Conservation (phyloP, 2,797 vertebrate genomes). For the Sebastes nivosus region DNA sequence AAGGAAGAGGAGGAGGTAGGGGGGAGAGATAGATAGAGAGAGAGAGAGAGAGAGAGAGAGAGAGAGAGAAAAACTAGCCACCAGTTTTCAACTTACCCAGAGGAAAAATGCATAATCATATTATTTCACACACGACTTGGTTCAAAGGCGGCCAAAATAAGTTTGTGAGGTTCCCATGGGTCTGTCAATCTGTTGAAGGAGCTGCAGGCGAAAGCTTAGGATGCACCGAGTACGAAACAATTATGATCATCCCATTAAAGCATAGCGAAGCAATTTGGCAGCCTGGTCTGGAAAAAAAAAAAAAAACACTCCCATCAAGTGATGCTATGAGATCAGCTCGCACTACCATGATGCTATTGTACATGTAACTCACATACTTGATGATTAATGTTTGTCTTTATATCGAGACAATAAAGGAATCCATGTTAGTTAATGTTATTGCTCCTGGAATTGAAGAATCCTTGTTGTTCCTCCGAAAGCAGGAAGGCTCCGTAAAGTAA, state of each 20-base stretch:
- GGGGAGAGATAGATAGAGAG: not conserved
- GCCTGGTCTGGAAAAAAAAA: conserved; percentile 54
- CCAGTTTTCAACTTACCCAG: conserved; percentile 77
- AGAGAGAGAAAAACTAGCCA: conserved; percentile 28
- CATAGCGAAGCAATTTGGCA: conserved; percentile 79
- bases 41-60: too few species aligned
- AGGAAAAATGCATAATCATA: conserved; percentile 82
- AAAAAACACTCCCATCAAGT: conserved; percentile 47
- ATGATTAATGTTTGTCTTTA: conserved; percentile 19
- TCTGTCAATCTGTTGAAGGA: conserved; percentile 81
- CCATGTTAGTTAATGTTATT: conserved; percentile 48
- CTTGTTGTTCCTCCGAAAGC: conserved; percentile 38
- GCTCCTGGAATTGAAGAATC: conserved; percentile 54
- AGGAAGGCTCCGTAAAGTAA: conserved; percentile 29
- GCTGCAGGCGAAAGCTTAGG: conserved; percentile 79
- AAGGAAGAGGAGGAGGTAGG: not conserved
- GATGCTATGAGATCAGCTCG: conserved; percentile 51
- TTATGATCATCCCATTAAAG: conserved; percentile 82
- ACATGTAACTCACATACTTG: not conserved
- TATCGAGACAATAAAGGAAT: conserved; percentile 8
- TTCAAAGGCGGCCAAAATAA: conserved; percentile 82
- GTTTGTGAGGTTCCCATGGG: conserved; percentile 81
- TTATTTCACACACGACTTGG: conserved; percentile 82
- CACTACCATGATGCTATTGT: not conserved
- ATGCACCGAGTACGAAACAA: conserved; percentile 78